A percentile compares a stretch with the other conserved stretches of the same genome.
Conservation (phyloP, 2,888 invertebrate genomes). For the Rotaria macrura region DNA sequence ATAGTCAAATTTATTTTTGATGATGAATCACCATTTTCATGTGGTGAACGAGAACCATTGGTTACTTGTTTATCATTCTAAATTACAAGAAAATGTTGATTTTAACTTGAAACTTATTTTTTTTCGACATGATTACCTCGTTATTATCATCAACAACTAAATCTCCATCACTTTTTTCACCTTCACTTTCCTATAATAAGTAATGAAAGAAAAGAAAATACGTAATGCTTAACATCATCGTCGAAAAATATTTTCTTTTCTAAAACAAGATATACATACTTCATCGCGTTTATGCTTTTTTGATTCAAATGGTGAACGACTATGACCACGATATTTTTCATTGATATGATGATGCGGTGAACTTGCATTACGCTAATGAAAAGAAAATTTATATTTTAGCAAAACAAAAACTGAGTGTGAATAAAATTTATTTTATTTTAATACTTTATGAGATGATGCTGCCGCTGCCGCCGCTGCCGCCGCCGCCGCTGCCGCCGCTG, state of each 20-base stretch:
- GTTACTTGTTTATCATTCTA: background rate
- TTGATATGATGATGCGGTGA: conserved; percentile 38
- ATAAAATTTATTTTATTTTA: background rate
- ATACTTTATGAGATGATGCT: background rate
- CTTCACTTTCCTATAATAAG: conserved; percentile 65
- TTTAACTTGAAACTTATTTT: no score
- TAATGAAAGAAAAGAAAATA: background rate
- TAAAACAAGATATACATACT: background rate
- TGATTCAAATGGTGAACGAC: conserved; percentile 34
- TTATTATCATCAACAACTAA: conserved; percentile 69
- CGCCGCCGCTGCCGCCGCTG: background rate
- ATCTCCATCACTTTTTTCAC: conserved; percentile 86
- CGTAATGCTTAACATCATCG: no score
- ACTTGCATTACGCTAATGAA: conserved; percentile 37
- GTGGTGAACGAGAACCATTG: conserved; percentile 24
- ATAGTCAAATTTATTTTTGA: background rate
- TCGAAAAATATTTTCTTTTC: background rate
- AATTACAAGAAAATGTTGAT: background rate
- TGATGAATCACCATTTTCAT: conserved; percentile 18
- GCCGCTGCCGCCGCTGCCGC: background rate
- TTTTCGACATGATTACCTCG: no score
- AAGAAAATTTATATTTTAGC: background rate
- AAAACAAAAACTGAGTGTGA: background rate
- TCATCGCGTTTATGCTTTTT: conserved; percentile 35
- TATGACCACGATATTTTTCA: conserved; percentile 37